Evolutionary conservation across 2,888 invertebrate species (phyloP).

Genomic region (Epirrhoe alternata): DNA sequence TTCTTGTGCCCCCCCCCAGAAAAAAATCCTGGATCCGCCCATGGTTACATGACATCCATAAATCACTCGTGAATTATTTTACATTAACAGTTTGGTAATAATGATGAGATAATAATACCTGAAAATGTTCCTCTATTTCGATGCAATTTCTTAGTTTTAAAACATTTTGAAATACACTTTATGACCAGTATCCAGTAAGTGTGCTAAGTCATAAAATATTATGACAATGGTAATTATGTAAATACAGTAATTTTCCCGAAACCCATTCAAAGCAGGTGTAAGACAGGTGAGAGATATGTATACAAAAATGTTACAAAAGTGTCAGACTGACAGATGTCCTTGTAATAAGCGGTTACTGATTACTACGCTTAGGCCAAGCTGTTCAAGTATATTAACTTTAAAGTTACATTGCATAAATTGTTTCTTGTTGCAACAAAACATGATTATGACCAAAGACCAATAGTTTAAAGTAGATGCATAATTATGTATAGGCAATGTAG

Average conservation of each 20-base stretch:
- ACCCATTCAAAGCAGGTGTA: constrained; percentile 24
- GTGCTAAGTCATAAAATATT: neutral
- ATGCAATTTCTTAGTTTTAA: too few species aligned
- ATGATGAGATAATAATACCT: too few species aligned
- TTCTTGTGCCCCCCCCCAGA: too few species aligned
- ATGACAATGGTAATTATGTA: neutral
- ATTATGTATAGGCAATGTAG: neutral
- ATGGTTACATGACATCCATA: constrained; percentile 1
- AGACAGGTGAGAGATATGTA: constrained; percentile 29
- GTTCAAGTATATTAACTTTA: constrained; percentile 29
- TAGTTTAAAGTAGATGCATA: neutral
- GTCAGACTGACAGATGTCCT: constrained; percentile 28
- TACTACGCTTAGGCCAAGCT: constrained; percentile 21
- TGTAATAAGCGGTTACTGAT: constrained; percentile 23
- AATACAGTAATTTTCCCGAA: constrained; percentile 11
- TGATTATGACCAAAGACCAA: constrained; percentile 3
- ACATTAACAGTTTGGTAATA: neutral
- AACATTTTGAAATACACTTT: too few species aligned
- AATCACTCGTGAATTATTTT: neutral
- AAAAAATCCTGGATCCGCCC: too few species aligned
- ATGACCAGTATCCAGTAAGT: neutral
- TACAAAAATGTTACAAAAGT: constrained; percentile 25
- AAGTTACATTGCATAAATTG: constrained; percentile 28
- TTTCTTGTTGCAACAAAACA: constrained; percentile 14
- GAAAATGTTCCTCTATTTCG: too few species aligned